Base-by-base conservation (phyloP, 2,888 invertebrate genomes). In the Microctonus brassicae region DNA sequence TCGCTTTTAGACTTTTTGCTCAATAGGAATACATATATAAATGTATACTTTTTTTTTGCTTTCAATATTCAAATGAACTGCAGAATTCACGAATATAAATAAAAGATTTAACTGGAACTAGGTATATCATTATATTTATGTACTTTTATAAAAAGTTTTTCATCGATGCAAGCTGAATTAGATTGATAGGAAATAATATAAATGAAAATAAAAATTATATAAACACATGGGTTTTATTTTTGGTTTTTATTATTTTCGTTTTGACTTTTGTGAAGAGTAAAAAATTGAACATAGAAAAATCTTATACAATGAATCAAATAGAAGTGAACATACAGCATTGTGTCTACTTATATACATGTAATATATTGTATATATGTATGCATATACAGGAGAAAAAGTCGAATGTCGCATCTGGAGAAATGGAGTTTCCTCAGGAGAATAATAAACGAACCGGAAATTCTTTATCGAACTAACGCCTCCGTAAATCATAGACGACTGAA, bases 371-470 rank as follows among this genome's bases (percentile, higher is more conserved):
- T 5, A 6, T 6, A n/a, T 55, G 13, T n/a, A 33, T 6, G 36
- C 6, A 33, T 33, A 13, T 10, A 62, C 33, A 34, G 10, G 39
- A 39, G 13, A 22, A 36, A 69, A 53, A 39, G 52, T 11, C 34
- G 20, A 60, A 29, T 17, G 34, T 63, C 42, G 29, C 39, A 66
- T 66, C 57, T 57, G 66, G n/a, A 66, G 36, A n/a, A 20, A 66
- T 39, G 36, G 57, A 55, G 36, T 39, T 69, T 62, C 29, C 57
- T 57, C 42, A 13, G 13, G 39, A 39, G 69, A 69, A 69, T 69
- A 69, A 63, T 69, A 69, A 69, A 69, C 62, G 69, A 69, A 69
- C 63, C 63, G 69, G 69, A 69, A 69, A 69, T 69, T 69, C 34
- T 42, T 69, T 65, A 69, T 42, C 69, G 69, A 66, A 66, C 55